Base-by-base conservation (phyloP, 92 coral and sea anemone genomes). In the Porites lobata region DNA sequence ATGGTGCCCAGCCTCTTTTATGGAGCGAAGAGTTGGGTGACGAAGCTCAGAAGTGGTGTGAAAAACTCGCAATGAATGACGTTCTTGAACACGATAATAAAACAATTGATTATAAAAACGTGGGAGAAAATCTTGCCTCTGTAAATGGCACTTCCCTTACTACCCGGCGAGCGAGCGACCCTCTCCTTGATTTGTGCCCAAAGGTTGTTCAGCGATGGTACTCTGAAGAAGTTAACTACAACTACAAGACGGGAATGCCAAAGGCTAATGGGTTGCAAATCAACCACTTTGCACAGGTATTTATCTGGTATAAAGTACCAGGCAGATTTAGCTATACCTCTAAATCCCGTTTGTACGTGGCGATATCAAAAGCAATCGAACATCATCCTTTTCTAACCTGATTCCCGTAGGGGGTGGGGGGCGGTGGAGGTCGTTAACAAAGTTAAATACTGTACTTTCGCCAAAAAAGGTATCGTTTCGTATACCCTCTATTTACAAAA, bases 61-160 rank as follows among this genome's bases (percentile, higher is more conserved):
- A 94, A 57, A 54, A 92, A 61, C 90, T 96, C 21, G 95, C 98
- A 0, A 38, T 85, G 13, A 72, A 81, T 1, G 93, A 91, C 76
- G 77, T 64, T 18, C 85, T 96, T 79, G 84, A 85, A 1, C 96
- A 96, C 79, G 98, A 94, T 78, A 79, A 79, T 72, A 83, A 54
- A n/a, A 83, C 92, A 3, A 82, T 94, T 54, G 81, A 80, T n/a
- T 24, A 81, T 64, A 81, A 92, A 68, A 63, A 92, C 68, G 81
- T 91, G 73, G 99, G 99, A n/a, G 99, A 96, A 79, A 96, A 92
- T 59, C 86, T 96, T 53, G 99, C 96, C 15, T 92, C 89, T 84
- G 81, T 92, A 26, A n/a, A 69, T 9, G 94, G 89, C 1, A 72
- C 87, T 56, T 90, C 3, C 61, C 87, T 9, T 38, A 38, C 47